Conservation (phyloP, 2,888 invertebrate species). For the Lasioglossum morio region DNA sequence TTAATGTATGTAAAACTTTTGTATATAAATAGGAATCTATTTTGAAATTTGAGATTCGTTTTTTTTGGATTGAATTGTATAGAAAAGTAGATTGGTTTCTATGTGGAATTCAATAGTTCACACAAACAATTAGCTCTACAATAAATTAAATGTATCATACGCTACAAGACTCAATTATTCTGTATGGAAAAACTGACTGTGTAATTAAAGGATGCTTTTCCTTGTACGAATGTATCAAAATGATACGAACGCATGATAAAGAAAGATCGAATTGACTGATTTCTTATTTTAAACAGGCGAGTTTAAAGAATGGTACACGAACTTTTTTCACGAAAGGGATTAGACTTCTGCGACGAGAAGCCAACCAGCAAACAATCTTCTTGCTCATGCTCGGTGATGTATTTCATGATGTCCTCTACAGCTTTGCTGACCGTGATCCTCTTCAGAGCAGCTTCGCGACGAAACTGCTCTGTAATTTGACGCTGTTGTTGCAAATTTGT, state of each 20-base stretch:
- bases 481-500: constrained; percentile 97
- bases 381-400: constrained; percentile 95
- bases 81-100: constrained; percentile 6
- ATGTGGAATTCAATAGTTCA: not conserved
- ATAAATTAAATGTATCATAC: constrained; percentile 8
- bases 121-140: not conserved
- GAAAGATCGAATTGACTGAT: not conserved
- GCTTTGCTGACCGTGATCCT: constrained; percentile 94
- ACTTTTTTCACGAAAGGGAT: constrained; percentile 97
- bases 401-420: constrained; percentile 96
- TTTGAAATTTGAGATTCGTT: constrained; percentile 27
- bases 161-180: not conserved
- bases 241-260: constrained; percentile 10
- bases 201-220: constrained; percentile 6
- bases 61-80: not conserved
- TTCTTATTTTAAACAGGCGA: constrained; percentile 57
- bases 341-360: constrained; percentile 96
- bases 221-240: constrained; percentile 9
- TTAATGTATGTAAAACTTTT: constrained; percentile 1
- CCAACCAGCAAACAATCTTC: constrained; percentile 97
- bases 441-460: constrained; percentile 95
- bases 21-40: not conserved
- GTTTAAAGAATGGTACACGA: constrained; percentile 93
- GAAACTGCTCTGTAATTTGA: constrained; percentile 96
- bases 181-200: not conserved